These are phyloP conservation scores for Rambutsinella grinnellia DNA, from an alignment of 2,888 invertebrate species.

Conservation along the genomic window DNA sequence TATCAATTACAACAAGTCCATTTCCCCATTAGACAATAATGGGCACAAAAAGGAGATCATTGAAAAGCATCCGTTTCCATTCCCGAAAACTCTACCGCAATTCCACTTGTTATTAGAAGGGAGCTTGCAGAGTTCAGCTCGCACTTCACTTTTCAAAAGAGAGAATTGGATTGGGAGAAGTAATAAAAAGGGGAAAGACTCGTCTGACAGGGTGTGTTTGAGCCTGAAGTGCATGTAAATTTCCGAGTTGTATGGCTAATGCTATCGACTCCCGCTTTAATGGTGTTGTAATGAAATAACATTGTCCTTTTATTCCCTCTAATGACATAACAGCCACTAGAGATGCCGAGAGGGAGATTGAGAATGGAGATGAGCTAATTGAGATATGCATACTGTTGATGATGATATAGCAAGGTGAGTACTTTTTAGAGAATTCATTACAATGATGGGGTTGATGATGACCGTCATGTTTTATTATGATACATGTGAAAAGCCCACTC, in stretches of 20 bases:
- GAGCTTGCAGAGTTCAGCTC: no score
- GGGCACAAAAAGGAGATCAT: no score
- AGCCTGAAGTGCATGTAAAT: constrained; percentile 44
- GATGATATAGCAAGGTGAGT: no score
- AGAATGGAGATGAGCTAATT: background rate
- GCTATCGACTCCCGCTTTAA: constrained; percentile 36
- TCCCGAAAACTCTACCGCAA: no score
- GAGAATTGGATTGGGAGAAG: constrained; percentile 3
- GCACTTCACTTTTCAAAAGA: no score
- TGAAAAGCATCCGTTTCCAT: no score
- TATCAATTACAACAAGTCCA: constrained; percentile 13
- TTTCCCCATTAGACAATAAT: no score
- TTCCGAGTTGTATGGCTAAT: constrained; percentile 35
- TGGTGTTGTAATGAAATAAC: constrained; percentile 42
- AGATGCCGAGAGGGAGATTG: constrained; percentile 2
- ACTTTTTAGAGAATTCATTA: background rate
- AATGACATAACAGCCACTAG: constrained; percentile 42
- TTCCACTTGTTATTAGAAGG: no score
- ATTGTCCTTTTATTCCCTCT: constrained; percentile 39
- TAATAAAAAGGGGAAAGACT: constrained; percentile 9
- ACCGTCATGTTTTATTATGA: constrained; percentile 9
- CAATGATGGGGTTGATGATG: constrained; percentile 10
- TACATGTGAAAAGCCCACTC: no score
- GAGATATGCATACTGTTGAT: no score
- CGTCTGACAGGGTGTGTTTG: constrained; percentile 26